Evolutionary conservation across 2,113 vertebrate species (phyloP), one percentile per base, ranked within the genome.

Genomic region (Tragelaphus strepsiceros): DNA sequence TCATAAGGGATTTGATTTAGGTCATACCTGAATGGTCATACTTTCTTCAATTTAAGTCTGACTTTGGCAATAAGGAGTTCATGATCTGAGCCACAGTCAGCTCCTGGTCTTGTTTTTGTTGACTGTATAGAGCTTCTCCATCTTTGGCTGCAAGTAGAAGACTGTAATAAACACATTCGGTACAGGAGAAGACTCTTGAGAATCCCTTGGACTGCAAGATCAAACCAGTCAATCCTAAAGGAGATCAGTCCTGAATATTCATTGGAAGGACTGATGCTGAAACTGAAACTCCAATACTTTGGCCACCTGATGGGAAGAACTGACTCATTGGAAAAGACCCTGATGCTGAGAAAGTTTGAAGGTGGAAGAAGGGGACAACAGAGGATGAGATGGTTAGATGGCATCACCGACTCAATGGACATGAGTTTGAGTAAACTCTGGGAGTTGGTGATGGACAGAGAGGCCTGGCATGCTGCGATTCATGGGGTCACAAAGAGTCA

Each of bases 401-500:
- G 64, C n/a, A 71, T 71, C n/a, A 71, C 32, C 0, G 1, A n/a
- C 32, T 67, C 62, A n/a, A 5, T n/a, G 64, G 64, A n/a, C 8
- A 0, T 71, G n/a, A 35, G 17, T 35, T 3, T 71, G 64, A 21
- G 64, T 71, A 3, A 35, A 21, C 64, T 71, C 64, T 0, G 5
- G 67, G 19, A 71, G 67, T 22, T 71, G 67, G n/a, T 35, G 19
- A 71, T 39, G 67, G n/a, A 71, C 67, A 12, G n/a, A n/a, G n/a
- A 71, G 5, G n/a, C n/a, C 67, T 39, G n/a, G 19, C 0, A 1
- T 39, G 67, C n/a, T 71, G 67, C 10, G 1, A 1, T 12, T 2
- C 67, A 71, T 22, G 64, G n/a, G 64, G 64, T 71, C 2, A 0
- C n/a, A 71, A 71, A 71, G n/a, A 39, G n/a, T 71, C 0, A 0